These are phyloP conservation scores for Halichoerus grypus DNA, from an alignment of 2,113 vertebrate species.

Conservation along the genomic window DNA sequence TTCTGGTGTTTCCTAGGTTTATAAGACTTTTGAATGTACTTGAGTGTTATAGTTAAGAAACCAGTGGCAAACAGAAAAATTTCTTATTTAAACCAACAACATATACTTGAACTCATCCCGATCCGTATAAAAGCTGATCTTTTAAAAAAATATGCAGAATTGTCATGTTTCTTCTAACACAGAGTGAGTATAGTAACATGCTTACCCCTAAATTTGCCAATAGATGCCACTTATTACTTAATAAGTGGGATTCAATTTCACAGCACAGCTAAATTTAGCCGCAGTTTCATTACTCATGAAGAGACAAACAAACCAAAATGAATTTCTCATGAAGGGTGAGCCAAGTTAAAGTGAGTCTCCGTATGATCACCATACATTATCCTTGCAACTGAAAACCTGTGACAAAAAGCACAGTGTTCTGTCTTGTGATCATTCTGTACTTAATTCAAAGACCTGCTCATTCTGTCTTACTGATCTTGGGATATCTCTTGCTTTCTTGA, in stretches of 20 bases:
- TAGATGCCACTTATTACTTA: slow-evolving; percentile 66
- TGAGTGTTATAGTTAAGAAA: slow-evolving; percentile 8
- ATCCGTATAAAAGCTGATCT: slow-evolving; percentile 40
- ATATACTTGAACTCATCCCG: background rate
- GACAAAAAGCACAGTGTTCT: slow-evolving; percentile 56
- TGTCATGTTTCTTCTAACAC: slow-evolving; percentile 1
- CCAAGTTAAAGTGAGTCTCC: slow-evolving; percentile 61
- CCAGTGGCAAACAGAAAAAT: background rate
- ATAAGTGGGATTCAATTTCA: slow-evolving; percentile 67
- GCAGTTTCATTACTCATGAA: slow-evolving; percentile 71
- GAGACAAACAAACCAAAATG: slow-evolving; percentile 69
- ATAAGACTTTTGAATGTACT: slow-evolving; percentile 3
- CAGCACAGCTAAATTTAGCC: slow-evolving; percentile 76
- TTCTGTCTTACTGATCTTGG: slow-evolving; percentile 73
- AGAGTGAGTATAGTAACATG: slow-evolving; percentile 41
- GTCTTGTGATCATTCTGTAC: slow-evolving; percentile 53
- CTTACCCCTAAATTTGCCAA: slow-evolving; percentile 56
- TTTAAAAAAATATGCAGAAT: background rate
- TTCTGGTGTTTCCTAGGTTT: background rate
- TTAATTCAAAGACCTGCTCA: slow-evolving; percentile 69
- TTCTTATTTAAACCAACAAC: slow-evolving; percentile 44
- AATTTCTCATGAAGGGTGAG: background rate
- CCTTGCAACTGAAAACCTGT: slow-evolving; percentile 50
- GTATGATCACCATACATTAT: slow-evolving; percentile 58
- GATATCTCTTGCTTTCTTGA: slow-evolving; percentile 4